Evolutionary conservation across 2,113 vertebrate genomes (phyloP), one percentile per base, ranked within the genome.

Genomic region (Gadus macrocephalus): DNA sequence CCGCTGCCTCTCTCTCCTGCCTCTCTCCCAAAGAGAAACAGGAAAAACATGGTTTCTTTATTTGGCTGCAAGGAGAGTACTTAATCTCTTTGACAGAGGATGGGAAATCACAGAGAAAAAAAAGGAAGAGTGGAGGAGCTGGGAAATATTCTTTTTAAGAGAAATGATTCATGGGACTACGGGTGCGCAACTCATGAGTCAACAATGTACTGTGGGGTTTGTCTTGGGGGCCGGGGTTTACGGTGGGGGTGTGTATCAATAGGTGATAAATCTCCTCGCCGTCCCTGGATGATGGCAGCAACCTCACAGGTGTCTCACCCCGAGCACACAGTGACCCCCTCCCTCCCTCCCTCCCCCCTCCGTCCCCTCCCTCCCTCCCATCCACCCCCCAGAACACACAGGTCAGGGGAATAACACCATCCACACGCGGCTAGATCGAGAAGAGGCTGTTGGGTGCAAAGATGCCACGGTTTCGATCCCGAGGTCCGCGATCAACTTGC

Each of bases 171-270:
- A 90, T 90, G 85, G 80, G 76, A 81, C 75, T 16, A 15, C 72
- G 80, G 71, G 72, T 71, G 79, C 49, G 81, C 80, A 88, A 81
- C 85, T 90, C 89, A 90, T 89, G 89, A 90, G 88, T 90, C 89
- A 88, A 90, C 89, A 90, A 88, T 90, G 88, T 89, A 87, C 88
- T 59, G 65, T 68, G 72, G 27, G 78, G 83, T 81, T 83, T 89
- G 84, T 89, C 87, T 88, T 89, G 77, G 78, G 84, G 81, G 85
- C 42, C 42, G 42, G 42, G 42, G 42, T 49, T 49, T 49, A 49
- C 12, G 42, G 42, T 49, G 16, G 78, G 84, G 69, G 75, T 76
- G 83, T 81, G 85, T 86, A 90, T 88, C 89, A 88, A 88, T 85
- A 87, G 89, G 83, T 89, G 81, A 90, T 90, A 88, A 90, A 90